Percentiles rank a stretch among this genome's conserved stretches.
These are phyloP conservation scores for Drosophila putrida DNA, from an alignment of 2,888 invertebrate genomes.

Conservation along the genomic window DNA sequence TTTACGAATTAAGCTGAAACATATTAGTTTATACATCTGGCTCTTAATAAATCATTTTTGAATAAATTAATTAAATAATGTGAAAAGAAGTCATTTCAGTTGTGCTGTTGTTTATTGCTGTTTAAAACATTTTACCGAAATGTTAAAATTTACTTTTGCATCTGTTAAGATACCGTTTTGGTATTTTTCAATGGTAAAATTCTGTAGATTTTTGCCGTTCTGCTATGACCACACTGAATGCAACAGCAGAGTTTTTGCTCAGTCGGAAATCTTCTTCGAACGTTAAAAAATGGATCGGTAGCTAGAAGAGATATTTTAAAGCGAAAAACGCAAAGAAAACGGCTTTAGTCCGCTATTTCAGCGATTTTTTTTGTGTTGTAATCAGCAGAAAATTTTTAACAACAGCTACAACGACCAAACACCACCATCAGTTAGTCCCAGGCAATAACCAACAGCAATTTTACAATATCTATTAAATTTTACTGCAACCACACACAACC, in stretches of 20 bases:
- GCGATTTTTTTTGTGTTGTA: slow-evolving; percentile 87
- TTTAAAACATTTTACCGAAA: background rate
- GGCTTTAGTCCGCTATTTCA: slow-evolving; percentile 87
- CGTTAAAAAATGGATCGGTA: slow-evolving; percentile 85
- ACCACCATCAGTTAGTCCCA: slow-evolving; percentile 68
- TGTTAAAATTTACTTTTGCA: background rate
- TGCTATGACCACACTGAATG: slow-evolving; percentile 11
- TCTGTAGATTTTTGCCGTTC: slow-evolving; percentile 3
- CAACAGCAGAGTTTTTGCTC: slow-evolving; percentile 47
- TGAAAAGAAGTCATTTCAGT: background rate
- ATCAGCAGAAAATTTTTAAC: slow-evolving; percentile 75
- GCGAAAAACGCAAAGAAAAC: slow-evolving; percentile 85
- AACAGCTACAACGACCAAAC: slow-evolving; percentile 70
- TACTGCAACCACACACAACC: slow-evolving; percentile 51
- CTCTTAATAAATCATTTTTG: background rate
- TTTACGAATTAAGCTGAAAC: no score
- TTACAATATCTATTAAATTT: slow-evolving; percentile 60
- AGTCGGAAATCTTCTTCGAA: slow-evolving; percentile 85
- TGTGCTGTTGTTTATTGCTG: background rate
- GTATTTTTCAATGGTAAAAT: slow-evolving; percentile 1
- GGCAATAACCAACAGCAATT: slow-evolving; percentile 60
- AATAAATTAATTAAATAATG: background rate
- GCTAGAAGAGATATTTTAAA: slow-evolving; percentile 83
- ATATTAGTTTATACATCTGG: no score
- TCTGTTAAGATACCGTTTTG: background rate